Percentiles rank a stretch among this genome's conserved stretches.
Evolutionary conservation across 2,113 vertebrate genomes (phyloP).

Genomic region (Brachypteracias leptosomus): DNA sequence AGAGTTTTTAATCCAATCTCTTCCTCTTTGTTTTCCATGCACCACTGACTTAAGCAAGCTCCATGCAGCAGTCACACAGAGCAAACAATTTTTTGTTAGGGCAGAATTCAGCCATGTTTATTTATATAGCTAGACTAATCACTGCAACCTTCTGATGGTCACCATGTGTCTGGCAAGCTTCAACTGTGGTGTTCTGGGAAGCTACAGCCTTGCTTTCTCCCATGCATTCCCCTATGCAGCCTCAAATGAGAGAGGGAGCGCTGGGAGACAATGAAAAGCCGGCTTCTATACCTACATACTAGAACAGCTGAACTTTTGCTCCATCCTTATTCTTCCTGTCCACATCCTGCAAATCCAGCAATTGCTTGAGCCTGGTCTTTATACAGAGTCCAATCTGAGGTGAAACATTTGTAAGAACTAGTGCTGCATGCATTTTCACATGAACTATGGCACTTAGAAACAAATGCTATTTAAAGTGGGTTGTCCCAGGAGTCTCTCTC

Average conservation of each 20-base stretch:
- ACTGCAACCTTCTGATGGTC: conserved; percentile 52
- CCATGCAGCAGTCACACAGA: neutral
- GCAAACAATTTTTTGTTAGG: neutral
- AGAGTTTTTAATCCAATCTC: neutral
- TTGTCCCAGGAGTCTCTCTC: conserved; percentile 57
- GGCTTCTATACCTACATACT: neutral
- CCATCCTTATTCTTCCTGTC: neutral
- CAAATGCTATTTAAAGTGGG: conserved; percentile 61
- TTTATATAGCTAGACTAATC: conserved; percentile 53
- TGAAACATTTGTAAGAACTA: conserved; percentile 10
- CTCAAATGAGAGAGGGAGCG: neutral
- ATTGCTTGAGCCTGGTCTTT: neutral
- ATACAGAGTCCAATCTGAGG: neutral
- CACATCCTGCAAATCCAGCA: conserved; percentile 17
- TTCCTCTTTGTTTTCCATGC: neutral
- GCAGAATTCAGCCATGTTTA: conserved; percentile 45
- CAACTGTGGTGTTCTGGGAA: conserved; percentile 46
- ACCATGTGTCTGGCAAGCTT: conserved; percentile 53
- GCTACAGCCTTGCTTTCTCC: conserved; percentile 38
- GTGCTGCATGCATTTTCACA: conserved; percentile 51
- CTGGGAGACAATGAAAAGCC: neutral
- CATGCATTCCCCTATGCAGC: neutral
- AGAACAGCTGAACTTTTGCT: conserved; percentile 26
- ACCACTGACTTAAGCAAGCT: neutral
- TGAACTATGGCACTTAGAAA: conserved; percentile 62